Percentiles rank a stretch among this genome's conserved stretches.
Evolutionary conservation across 92 coral and sea anemone genomes (phyloP).

Genomic region (Galaxea fascicularis): DNA sequence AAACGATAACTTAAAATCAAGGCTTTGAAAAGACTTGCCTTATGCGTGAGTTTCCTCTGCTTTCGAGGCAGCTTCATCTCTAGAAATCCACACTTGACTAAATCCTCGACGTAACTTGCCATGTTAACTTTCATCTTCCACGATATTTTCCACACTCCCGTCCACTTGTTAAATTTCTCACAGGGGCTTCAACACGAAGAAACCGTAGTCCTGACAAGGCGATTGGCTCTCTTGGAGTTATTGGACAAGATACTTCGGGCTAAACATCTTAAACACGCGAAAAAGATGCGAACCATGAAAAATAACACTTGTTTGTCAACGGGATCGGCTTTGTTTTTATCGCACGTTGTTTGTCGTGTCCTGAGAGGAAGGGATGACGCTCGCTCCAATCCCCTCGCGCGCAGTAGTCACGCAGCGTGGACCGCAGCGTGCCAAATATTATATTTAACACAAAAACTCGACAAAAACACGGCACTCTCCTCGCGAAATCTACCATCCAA

Average conservation of each 20-base stretch:
- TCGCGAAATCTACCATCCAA: background rate
- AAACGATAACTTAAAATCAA: background rate
- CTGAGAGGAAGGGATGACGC: conserved; percentile 15
- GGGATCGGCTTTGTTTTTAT: conserved; percentile 35
- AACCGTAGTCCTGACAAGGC: background rate
- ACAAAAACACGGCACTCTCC: background rate
- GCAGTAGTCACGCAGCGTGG: conserved; percentile 29
- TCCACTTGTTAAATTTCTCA: background rate
- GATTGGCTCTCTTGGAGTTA: background rate
- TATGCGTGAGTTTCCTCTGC: conserved; percentile 89
- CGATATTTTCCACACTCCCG: background rate
- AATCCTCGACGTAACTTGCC: conserved; percentile 90
- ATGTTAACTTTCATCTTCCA: conserved; percentile 64
- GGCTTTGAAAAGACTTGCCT: conserved; percentile 58
- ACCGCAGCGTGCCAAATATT: conserved; percentile 18
- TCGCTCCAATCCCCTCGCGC: conserved; percentile 34
- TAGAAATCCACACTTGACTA: conserved; percentile 95
- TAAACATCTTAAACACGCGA: background rate
- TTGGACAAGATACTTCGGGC: background rate
- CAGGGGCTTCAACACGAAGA: background rate
- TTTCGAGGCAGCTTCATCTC: conserved; percentile 98
- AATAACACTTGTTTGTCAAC: conserved; percentile 36
- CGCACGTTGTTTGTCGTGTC: conserved; percentile 27
- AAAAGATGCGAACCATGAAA: background rate
- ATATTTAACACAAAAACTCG: background rate